Evolutionary conservation across 2,888 invertebrate species (phyloP), one percentile per base, ranked within the genome.

Genomic region (Eupithecia tripunctaria): DNA sequence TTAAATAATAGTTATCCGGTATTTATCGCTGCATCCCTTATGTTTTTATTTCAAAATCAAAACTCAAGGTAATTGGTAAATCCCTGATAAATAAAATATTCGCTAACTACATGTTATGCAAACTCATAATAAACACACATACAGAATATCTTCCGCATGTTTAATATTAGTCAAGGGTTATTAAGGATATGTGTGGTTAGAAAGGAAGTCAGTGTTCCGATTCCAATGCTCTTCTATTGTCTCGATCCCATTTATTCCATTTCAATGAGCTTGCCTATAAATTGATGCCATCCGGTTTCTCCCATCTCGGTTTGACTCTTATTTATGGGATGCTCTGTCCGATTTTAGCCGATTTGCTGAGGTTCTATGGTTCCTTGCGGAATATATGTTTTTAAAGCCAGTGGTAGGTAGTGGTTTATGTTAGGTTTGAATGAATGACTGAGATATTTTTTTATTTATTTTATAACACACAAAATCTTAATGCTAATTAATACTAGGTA

Each of bases 261-360:
- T 77, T 72, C 76, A 73, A 76, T 77, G 71, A 70, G 62, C 59
- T 43, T 27, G 63, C 71, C 68, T 68, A 78, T 79, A 79, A 79
- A 78, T 78, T 78, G 71, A 64, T 63, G 71, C 74, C 72, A 67
- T 41, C 63, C 67, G 71, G 70, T 67, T 70, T 73, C 71, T 69
- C 78, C 74, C 69, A 67, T 73, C 70, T 67, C 72, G 65, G 66
- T 51, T 72, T 62, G 78, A 72, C 73, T 74, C 76, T 76, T 76
- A 79, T 78, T 79, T 79, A 78, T 77, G 73, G 67, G 73, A 36
- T 69, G 74, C 64, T 43, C 69, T 71, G 69, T 74, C 66, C 72
- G 73, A 77, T 73, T 72, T 72, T 67, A 67, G 68, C 68, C 66
- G 66, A 67, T 67, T 73, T 62, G 60, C 51, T 41, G 47, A 43